phyloP scores from a whole-genome alignment of 1,140 invertebrate genomes.

The Paraescarpia echinospica region DNA sequence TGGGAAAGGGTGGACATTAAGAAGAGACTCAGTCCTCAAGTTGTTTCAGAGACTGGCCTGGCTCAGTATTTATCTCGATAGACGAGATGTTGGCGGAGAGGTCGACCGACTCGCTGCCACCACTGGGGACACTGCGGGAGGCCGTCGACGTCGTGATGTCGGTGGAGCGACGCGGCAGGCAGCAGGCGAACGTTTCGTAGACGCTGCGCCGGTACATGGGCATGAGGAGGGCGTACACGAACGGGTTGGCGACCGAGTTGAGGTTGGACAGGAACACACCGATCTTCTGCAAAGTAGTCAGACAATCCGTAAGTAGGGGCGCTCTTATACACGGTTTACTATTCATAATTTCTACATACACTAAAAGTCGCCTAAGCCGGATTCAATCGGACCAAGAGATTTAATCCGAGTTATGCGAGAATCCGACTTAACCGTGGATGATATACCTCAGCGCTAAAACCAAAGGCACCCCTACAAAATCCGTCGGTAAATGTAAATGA shows the following conservation, averaged over 20 bases:
- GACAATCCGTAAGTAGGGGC: neutral
- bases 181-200: neutral
- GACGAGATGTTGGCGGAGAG: neutral
- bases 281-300: constrained; percentile 13
- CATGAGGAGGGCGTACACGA: constrained; percentile 26
- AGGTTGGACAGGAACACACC: constrained; percentile 28
- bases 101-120: neutral
- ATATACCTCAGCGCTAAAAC: too few relatives aligned
- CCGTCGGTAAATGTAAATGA: too few relatives aligned
- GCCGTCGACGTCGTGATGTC: neutral
- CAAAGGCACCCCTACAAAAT: too few relatives aligned
- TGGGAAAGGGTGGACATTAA: too few relatives aligned
- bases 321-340: too few relatives aligned
- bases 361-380: too few relatives aligned
- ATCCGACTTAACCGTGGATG: too few relatives aligned
- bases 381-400: too few relatives aligned
- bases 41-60: neutral
- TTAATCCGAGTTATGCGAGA: too few relatives aligned
- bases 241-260: constrained; percentile 21
- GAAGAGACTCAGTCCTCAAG: neutral
- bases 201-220: constrained; percentile 18
- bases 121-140: neutral
- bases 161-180: neutral
- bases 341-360: too few relatives aligned
- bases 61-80: neutral